phyloP scores from a whole-genome alignment of 2,797 vertebrate genomes.

The Delichon dasypus region DNA sequence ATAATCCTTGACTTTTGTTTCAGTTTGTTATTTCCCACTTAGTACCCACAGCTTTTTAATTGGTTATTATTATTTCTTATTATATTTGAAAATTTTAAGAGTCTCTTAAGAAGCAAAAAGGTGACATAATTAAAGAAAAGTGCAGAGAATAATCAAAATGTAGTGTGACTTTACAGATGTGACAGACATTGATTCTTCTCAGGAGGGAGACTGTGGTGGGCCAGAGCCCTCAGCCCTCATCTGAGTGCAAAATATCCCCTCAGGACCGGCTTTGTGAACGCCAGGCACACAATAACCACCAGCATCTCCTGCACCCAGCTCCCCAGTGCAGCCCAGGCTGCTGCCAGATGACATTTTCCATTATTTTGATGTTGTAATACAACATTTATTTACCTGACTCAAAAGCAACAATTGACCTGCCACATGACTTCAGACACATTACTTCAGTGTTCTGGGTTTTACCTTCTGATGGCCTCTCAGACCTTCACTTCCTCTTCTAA shows the following conservation, averaged over 20 bases:
- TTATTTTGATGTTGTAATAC: neutral
- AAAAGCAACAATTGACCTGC: neutral
- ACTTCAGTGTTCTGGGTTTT: neutral
- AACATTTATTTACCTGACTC: neutral
- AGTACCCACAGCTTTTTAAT: conserved; percentile 50
- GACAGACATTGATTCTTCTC: neutral
- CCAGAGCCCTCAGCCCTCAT: conserved; percentile 14
- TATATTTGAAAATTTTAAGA: conserved; percentile 51
- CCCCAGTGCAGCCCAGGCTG: neutral
- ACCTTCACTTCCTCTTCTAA: neutral
- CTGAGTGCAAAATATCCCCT: conserved; percentile 18
- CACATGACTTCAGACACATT: neutral
- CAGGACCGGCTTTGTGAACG: neutral
- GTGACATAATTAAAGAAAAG: conserved; percentile 26
- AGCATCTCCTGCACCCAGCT: neutral
- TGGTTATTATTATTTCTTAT: conserved; percentile 56
- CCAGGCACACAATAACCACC: neutral
- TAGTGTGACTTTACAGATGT: neutral
- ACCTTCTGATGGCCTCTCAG: neutral
- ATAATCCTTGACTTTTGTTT: conserved; percentile 51
- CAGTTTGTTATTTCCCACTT: conserved; percentile 49
- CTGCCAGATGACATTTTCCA: neutral
- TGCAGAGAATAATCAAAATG: conserved; percentile 14
- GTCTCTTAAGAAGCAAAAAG: conserved; percentile 24
- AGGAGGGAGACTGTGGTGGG: conserved; percentile 34